Evolutionary conservation across 2,113 vertebrate species (phyloP), one percentile per base, ranked within the genome.

Genomic region (Dipodomys merriami): DNA sequence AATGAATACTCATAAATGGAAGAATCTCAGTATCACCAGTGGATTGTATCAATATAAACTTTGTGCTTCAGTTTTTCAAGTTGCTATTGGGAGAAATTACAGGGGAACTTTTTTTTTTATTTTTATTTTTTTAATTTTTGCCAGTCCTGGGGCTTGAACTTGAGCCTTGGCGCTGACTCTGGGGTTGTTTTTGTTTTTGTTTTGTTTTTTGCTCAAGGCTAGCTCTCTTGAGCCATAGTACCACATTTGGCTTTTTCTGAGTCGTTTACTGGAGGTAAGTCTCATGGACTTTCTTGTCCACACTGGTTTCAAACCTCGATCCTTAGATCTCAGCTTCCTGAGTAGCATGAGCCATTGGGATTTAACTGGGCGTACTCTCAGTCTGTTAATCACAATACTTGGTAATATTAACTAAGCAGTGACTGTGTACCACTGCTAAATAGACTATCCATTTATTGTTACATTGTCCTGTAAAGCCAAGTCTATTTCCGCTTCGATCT

Each of bases 401-500:
- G 77, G n/a, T 90, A 46, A 44, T 71, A 69, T 78, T 90, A 82
- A 64, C 27, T 67, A 65, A 84, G 13, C 49, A 65, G 49, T 84
- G 62, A 64, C 68, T 33, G 5, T 12, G 6, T 84, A 68, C 30
- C 27, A 83, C 22, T 67, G 53, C 74, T 88, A 80, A 74, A 73
- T 69, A 80, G 35, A 79, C 74, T 23, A 64, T 71, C 7, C 7
- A 7, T 71, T 94, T 77, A 76, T 88, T n/a, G 80, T 91, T n/a
- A 85, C 49, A 83, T n/a, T 88, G n/a, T 62, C 84, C n/a, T 57
- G 13, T n/a, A 19, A 60, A 84, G 27, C 49, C 25, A 8, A 64
- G 27, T 49, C 57, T 68, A 20, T 49, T 72, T 18, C 39, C n/a
- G 25, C 33, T 25, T 67, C 7, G 30, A 5, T 57, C 60, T 62